Conservation (phyloP, 2,888 invertebrate genomes). For the Ceramica pisi region DNA sequence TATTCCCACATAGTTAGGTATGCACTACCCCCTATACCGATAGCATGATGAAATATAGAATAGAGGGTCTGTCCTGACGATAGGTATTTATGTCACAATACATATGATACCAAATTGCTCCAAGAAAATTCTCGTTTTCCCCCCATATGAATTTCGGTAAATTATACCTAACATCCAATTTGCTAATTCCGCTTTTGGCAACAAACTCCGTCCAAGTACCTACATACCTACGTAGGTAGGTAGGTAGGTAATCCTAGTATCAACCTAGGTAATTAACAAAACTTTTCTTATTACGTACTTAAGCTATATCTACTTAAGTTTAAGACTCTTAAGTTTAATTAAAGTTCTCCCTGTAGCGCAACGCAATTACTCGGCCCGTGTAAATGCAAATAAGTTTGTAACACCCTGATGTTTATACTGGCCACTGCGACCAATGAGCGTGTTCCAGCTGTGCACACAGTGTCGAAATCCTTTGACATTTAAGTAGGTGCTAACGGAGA, state of each 20-base stretch:
- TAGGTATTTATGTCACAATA: constrained; percentile 58
- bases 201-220: constrained; percentile 53
- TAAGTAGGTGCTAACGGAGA: constrained; percentile 46
- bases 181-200: constrained; percentile 67
- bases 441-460: constrained; percentile 70
- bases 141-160: constrained; percentile 27
- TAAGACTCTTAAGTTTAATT: constrained; percentile 89
- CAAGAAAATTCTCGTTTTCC: constrained; percentile 36
- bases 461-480: constrained; percentile 55
- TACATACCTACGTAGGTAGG: constrained; percentile 55
- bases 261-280: constrained; percentile 79
- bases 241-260: constrained; percentile 63
- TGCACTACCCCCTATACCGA: constrained; percentile 40
- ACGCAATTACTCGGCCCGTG: constrained; percentile 89
- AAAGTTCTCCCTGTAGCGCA: constrained; percentile 89
- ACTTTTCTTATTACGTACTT: constrained; percentile 87
- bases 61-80: constrained; percentile 35
- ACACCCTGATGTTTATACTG: constrained; percentile 85
- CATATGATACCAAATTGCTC: constrained; percentile 52
- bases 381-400: constrained; percentile 90
- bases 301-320: constrained; percentile 84
- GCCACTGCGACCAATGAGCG: constrained; percentile 72
- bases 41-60: constrained; percentile 50
- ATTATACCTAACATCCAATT: constrained; percentile 62
- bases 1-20: constrained; percentile 32